Percentiles rank a stretch among this genome's conserved stretches.
phyloP scores from a whole-genome alignment of 2,113 vertebrate genomes.

The Loxodonta africana region DNA sequence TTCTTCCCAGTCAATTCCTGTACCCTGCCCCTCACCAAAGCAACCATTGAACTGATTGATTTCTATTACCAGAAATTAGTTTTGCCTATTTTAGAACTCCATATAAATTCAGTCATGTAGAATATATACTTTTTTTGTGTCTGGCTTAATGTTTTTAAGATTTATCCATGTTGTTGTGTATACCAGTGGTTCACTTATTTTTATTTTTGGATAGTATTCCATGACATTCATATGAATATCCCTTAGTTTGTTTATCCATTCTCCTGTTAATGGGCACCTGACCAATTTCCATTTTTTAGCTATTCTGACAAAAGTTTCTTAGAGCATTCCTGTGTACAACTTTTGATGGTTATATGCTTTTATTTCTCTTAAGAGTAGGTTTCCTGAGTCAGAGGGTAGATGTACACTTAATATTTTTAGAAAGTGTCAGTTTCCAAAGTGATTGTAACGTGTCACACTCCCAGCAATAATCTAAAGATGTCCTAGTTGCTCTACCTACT shows the following conservation, averaged over 20 bases:
- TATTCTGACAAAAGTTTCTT: neutral
- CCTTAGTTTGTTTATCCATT: neutral
- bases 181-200: neutral
- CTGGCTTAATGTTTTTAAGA: neutral
- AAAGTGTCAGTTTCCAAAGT: neutral
- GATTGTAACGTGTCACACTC: neutral
- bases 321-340: neutral
- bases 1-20: neutral
- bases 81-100: slow-evolving; percentile 34
- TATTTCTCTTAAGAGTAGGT: slow-evolving; percentile 32
- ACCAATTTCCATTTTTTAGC: neutral
- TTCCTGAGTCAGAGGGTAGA: neutral
- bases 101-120: neutral
- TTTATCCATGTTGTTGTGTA: neutral
- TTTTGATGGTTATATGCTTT: slow-evolving; percentile 6
- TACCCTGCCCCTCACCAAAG: neutral
- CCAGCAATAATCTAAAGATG: neutral
- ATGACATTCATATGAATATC: neutral
- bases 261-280: neutral
- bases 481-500: neutral
- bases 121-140: neutral
- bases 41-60: neutral
- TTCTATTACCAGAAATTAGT: neutral
- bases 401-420: neutral
- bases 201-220: slow-evolving; percentile 5